Percentiles rank a stretch among this genome's conserved stretches.
These are phyloP conservation scores for Entelurus aequoreus DNA, from an alignment of 2,113 vertebrate genomes.

Conservation along the genomic window DNA sequence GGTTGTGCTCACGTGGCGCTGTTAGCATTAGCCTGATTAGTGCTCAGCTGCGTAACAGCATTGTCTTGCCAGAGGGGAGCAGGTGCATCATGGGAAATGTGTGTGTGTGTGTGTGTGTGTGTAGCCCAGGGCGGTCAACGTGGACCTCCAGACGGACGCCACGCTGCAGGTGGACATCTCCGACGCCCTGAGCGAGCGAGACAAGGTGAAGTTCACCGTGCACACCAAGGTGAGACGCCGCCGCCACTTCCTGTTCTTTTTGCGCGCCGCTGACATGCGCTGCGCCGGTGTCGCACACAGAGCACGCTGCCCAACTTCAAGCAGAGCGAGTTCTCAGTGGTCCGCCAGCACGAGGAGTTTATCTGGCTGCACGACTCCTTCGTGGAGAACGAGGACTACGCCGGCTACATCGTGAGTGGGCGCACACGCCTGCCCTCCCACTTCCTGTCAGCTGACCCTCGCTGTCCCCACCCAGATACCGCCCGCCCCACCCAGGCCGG, in stretches of 20 bases:
- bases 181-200: conserved; percentile 94
- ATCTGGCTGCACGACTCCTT: conserved; percentile 99
- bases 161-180: conserved; percentile 98
- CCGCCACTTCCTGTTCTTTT: not conserved
- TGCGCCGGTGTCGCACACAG: conserved; percentile 53
- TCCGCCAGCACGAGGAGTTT: conserved; percentile 96
- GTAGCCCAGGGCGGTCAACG: conserved; percentile 91
- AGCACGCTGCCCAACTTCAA: conserved; percentile 98
- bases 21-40: no score
- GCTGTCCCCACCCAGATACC: conserved; percentile 78
- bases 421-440: not conserved
- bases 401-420: conserved; percentile 87
- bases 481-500: conserved; percentile 92
- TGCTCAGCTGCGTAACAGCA: no score
- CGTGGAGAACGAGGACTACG: conserved; percentile 96
- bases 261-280: not conserved
- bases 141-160: conserved; percentile 94
- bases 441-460: not conserved
- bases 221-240: conserved; percentile 86
- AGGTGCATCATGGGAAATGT: no score
- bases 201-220: conserved; percentile 99
- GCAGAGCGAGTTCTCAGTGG: conserved; percentile 97
- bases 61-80: no score
- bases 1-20: no score
- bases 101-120: not conserved